Base-by-base conservation (phyloP, 2,888 invertebrate genomes). In the Girardia tigrina region DNA sequence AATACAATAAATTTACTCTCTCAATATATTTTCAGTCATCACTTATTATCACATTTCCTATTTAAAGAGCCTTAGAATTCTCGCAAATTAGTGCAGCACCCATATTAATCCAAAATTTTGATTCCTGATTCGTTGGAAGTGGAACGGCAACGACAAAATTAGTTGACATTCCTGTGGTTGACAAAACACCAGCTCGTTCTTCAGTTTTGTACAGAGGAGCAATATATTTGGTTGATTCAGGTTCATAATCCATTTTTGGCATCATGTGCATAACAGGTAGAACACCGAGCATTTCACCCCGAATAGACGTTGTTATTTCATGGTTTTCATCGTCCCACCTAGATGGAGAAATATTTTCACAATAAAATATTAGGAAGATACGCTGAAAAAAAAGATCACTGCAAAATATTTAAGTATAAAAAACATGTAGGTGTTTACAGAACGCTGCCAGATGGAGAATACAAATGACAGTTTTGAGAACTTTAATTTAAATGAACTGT, bases 31-130 rank as follows among this genome's bases (percentile, higher is more conserved):
- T n/a, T n/a, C n/a, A 56, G 56, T 56, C 23, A 56, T 56, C n/a
- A 56, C n/a, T 56, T 56, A 56, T 36, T 8, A 36, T 56, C 56
- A 56, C 56, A 56, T 6, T 56, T 16, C 56, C n/a, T 56, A 56
- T 56, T 56, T 56, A 56, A 56, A 56, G 56, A 8, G 56, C 71
- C 71, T 75, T 76, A 42, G 73, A 28, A 14, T 77, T 77, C 42
- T 77, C 77, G 56, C 91, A 90, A 23, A 94, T 87, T 0, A 92
- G 86, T 0, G 93, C 93, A 0, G 92, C 90, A 78, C 91, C 93
- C 80, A 90, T 90, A 70, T 91, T 87, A 79, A 92, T 91, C 93
- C 93, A 93, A 83, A 89, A 91, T 79, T 89, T 88, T 70, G 90
- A 87, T 0, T 87, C 83, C 78, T 87, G 85, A 23, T 84, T 81